Conservation (phyloP, 2,113 vertebrate genomes). For the Hippopotamus amphibius region DNA sequence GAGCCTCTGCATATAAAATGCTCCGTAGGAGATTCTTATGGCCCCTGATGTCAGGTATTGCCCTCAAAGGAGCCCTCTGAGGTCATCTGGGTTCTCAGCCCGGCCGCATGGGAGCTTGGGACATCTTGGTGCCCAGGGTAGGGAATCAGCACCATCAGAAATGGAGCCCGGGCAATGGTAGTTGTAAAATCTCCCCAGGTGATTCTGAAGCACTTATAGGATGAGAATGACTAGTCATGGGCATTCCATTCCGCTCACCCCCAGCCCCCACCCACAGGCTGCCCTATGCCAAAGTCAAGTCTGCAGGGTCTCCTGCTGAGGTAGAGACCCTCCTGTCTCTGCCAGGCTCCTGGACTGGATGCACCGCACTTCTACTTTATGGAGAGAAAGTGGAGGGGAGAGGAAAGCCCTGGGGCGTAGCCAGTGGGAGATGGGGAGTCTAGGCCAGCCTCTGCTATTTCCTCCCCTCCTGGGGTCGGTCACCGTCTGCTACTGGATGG, state of each 20-base stretch:
- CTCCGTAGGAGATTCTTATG: background rate
- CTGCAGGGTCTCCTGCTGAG: background rate
- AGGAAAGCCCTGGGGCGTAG: accelerated
- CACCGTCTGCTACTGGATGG: background rate
- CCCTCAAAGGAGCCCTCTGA: background rate
- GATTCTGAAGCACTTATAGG: background rate
- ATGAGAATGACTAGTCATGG: background rate
- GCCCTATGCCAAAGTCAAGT: background rate
- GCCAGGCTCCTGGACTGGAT: accelerated
- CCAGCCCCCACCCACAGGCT: background rate
- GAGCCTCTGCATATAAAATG: background rate
- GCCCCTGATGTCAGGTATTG: background rate
- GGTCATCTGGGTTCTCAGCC: background rate
- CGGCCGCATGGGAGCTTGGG: background rate
- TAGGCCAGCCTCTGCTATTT: background rate
- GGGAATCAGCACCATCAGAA: background rate
- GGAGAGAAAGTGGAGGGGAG: background rate
- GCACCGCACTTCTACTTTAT: background rate
- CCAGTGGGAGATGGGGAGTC: background rate
- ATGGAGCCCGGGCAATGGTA: accelerated
- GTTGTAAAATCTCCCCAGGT: background rate
- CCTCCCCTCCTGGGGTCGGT: background rate
- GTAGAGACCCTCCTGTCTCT: background rate
- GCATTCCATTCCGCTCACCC: background rate
- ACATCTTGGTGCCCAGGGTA: background rate